Evolutionary conservation across 2,113 vertebrate species (phyloP).

Genomic region (Pagrus major): DNA sequence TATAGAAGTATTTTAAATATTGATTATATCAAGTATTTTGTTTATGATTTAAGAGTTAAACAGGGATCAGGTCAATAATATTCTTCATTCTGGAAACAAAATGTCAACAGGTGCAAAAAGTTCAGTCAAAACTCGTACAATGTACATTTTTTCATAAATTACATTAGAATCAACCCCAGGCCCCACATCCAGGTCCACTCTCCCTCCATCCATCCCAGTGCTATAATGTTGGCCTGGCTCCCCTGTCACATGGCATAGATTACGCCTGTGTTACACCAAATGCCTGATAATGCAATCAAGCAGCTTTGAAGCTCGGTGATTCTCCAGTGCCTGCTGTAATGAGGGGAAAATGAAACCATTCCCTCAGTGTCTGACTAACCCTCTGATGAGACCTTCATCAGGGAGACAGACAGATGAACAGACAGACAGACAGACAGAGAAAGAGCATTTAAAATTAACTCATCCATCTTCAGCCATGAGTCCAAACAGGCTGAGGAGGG

Average conservation of each 20-base stretch:
- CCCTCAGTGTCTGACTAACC: conserved; percentile 67
- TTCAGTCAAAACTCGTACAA: background rate
- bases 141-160: background rate
- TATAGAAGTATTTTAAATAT: no score
- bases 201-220: conserved; percentile 19
- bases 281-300: conserved; percentile 79
- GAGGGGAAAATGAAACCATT: conserved; percentile 77
- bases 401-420: conserved; percentile 1
- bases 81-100: background rate
- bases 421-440: conserved; percentile 36
- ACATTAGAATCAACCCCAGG: background rate
- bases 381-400: conserved; percentile 70
- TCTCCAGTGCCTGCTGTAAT: conserved; percentile 77
- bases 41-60: background rate
- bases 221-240: conserved; percentile 40
- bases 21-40: background rate
- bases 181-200: background rate
- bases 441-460: conserved; percentile 24
- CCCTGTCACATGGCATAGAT: conserved; percentile 65
- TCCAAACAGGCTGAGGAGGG: background rate
- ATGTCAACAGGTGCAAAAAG: background rate
- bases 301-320: conserved; percentile 76
- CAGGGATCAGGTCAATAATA: background rate
- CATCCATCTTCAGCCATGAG: conserved; percentile 41
- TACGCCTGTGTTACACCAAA: conserved; percentile 65